Evolutionary conservation across 1,140 invertebrate species (phyloP), one percentile per base, ranked within the genome.

Genomic region (Leucophenga varia): DNA sequence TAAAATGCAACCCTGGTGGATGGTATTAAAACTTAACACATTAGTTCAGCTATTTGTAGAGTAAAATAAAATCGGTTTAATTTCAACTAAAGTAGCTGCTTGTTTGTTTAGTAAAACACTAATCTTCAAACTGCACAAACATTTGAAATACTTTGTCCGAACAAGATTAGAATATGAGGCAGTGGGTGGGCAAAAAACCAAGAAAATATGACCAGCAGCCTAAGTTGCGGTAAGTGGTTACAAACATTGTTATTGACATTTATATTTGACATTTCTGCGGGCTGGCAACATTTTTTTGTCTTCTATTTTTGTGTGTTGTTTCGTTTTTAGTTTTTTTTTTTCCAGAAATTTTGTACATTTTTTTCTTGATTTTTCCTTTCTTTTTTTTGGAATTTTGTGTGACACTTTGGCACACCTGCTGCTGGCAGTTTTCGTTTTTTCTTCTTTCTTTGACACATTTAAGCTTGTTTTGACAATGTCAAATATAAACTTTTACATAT

Each of bases 341-440:
- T 4, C 22, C 16, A 30, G 20, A 14, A 13, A n/a, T 37, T 38
- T 42, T n/a, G 28, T 31, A 31, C 13, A 6, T 18, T n/a, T n/a
- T n/a, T n/a, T n/a, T n/a, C n/a, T n/a, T n/a, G 5, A 6, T 10
- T 6, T 25, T 25, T 6, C 10, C 22, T 10, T 25, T 25, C 10
- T 25, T 10, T 41, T 54, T 61, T 36, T 46, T 55, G 53, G 42
- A 40, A 47, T 58, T 68, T 50, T 53, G 54, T 68, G 64, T 68
- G 64, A 64, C 64, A 64, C 57, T 64, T 42, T 54, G 58, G 54
- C 55, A 64, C 64, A 68, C 64, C 64, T 68, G 64, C 30, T 46
- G 38, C 49, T 14, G 21, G 21, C 18, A 42, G 18, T 17, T n/a
- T 7, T 28, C 6, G 10, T 10, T 9, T n/a, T 13, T 18, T 14